Evolutionary conservation across 1,140 invertebrate genomes (phyloP).

Genomic region (Drosophila malerkotliana): DNA sequence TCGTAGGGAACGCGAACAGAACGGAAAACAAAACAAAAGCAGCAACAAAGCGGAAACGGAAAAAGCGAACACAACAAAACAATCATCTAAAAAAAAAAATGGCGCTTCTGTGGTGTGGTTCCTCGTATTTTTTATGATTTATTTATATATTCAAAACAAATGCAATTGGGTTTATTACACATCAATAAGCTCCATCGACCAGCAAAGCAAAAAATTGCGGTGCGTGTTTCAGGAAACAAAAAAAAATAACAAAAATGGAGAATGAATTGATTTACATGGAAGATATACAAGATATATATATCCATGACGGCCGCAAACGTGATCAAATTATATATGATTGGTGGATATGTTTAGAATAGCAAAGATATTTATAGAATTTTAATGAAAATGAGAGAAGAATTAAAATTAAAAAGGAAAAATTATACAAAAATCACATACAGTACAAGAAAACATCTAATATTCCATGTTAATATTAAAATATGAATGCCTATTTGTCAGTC

Average conservation of each 20-base stretch:
- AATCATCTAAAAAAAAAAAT: slow-evolving; percentile 49
- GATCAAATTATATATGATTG: slow-evolving; percentile 53
- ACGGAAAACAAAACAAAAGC: slow-evolving; percentile 48
- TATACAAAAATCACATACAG: background rate
- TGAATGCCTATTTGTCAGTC: slow-evolving; percentile 58
- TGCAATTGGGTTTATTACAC: slow-evolving; percentile 80
- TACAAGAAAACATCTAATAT: background rate
- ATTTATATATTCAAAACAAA: slow-evolving; percentile 82
- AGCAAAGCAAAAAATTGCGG: slow-evolving; percentile 61
- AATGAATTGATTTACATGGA: slow-evolving; percentile 50
- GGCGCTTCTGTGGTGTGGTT: slow-evolving; percentile 25
- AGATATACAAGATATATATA: slow-evolving; percentile 22
- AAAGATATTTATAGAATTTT: slow-evolving; percentile 1
- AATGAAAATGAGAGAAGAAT: background rate
- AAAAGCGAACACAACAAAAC: slow-evolving; percentile 37
- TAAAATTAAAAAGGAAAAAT: too few species aligned
- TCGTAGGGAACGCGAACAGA: slow-evolving; percentile 22
- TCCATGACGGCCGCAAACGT: slow-evolving; percentile 43
- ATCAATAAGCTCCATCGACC: slow-evolving; percentile 67
- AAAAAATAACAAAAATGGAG: slow-evolving; percentile 3
- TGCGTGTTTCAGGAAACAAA: slow-evolving; percentile 40
- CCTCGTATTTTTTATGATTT: slow-evolving; percentile 50
- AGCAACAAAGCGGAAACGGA: slow-evolving; percentile 64
- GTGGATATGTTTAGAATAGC: slow-evolving; percentile 31
- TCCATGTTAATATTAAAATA: slow-evolving; percentile 13